Evolutionary conservation across 2,888 invertebrate species (phyloP), one percentile per base, ranked within the genome.

Genomic region (Halictus ligatus): DNA sequence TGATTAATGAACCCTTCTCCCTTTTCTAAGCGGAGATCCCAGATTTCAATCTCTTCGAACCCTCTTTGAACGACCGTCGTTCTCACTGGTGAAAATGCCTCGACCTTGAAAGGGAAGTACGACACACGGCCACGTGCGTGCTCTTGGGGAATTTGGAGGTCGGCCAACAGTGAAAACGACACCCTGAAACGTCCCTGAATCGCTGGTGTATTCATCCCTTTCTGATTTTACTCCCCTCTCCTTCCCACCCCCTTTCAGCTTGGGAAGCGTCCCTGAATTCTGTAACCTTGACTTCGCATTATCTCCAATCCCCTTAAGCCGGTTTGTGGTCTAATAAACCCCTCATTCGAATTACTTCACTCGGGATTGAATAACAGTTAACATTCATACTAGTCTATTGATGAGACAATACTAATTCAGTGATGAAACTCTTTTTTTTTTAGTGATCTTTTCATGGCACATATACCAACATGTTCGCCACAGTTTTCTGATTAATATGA

Each of bases 81-180:
- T 78, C 18, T 43, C 18, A n/a, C 13, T 40, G 80, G 69, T 72
- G 78, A 85, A 90, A 89, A 85, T 81, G 80, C 83, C 82, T 85
- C 82, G 86, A 83, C 91, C 91, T 89, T 89, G 91, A 83, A 75
- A 71, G 82, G 75, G 83, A 81, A 82, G 83, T 78, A 75, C 73
- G 60, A 48, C 18, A 72, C 72, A 54, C 81, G 82, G 88, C 78
- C 92, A 92, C 92, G 92, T 92, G 92, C 91, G 90, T 90, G 92
- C 80, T 92, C 91, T 91, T 91, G 89, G 89, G 88, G 87, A 89
- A 89, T 92, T 86, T 91, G 84, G 92, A 92, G 92, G 92, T 92
- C 91, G 88, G 72, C 78, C 84, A 84, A 74, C 79, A 80, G 83
- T 73, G 86, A 88, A 91, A 91, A 89, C 84, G 89, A 88, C 77